phyloP scores from a whole-genome alignment of 2,797 vertebrate species.

The Babyrousa celebensis region DNA sequence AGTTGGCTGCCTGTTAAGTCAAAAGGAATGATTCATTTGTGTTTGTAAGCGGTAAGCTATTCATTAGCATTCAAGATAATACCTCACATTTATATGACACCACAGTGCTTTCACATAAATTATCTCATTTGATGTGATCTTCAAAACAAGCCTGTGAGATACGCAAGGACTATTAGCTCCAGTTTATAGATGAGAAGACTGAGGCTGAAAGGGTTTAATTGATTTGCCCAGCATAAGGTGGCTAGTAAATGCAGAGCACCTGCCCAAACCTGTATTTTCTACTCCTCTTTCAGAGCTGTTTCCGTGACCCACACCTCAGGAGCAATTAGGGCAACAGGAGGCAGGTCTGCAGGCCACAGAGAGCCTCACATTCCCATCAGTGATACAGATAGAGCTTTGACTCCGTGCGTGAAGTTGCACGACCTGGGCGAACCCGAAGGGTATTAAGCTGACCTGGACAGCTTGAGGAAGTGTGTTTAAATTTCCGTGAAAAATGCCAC shows the following conservation, averaged over 20 bases:
- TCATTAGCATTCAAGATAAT: constrained; percentile 79
- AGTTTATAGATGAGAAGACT: constrained; percentile 81
- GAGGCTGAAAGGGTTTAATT: constrained; percentile 76
- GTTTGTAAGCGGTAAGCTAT: constrained; percentile 68
- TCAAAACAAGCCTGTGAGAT: constrained; percentile 78
- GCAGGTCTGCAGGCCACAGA: not conserved
- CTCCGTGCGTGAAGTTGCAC: not conserved
- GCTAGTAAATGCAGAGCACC: constrained; percentile 58
- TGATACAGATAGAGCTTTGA: not conserved
- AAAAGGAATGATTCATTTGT: constrained; percentile 73
- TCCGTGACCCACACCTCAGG: not conserved
- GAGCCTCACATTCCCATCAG: not conserved
- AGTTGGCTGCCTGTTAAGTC: constrained; percentile 62
- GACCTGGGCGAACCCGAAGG: not conserved
- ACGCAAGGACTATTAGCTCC: constrained; percentile 72
- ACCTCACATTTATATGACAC: constrained; percentile 76
- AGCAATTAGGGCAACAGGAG: constrained; percentile 35
- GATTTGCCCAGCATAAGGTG: constrained; percentile 66
- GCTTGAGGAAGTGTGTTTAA: not conserved
- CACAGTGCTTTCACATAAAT: constrained; percentile 83
- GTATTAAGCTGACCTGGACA: not conserved
- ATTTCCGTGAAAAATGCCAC: not conserved
- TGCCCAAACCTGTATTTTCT: constrained; percentile 58
- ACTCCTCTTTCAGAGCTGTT: constrained; percentile 19
- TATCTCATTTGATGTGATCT: constrained; percentile 84